Base-by-base conservation (phyloP, 2,113 vertebrate species). In the Tamias sibiricus region DNA sequence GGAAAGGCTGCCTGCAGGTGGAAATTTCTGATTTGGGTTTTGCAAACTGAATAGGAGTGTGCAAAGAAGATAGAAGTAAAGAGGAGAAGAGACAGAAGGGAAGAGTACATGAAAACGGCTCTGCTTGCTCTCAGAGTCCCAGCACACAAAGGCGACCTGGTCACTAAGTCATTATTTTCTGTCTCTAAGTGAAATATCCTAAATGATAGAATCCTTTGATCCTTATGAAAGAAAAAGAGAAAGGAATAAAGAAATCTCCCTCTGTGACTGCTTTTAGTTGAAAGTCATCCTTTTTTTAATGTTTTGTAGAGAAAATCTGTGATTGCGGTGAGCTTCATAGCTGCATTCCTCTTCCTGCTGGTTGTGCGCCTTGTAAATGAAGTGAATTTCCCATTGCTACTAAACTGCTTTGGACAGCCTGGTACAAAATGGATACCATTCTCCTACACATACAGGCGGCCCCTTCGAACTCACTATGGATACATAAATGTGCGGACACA, bases 401-500 rank as follows among this genome's bases (percentile, higher is more conserved):
- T 99, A 0, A 99, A 99, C 97, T 99, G 99, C 97, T 99, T 99
- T 81, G 99, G 99, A 20, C 99, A 99, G 97, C 98, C 98, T 26
- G 98, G 98, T 95, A 97, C 98, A 94, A 99, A 98, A 71, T 99
- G 98, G 98, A 98, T 98, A 95, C 99, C 99, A 4, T 99, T 99
- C 98, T 99, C 99, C 95, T 98, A 99, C n/a, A 98, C 98, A 47
- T 98, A 98, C 30, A 98, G 98, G 97, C 99, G 98, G 96, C 98
- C 98, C 97, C 98, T 98, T 98, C 99, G 99, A 95, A 99, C 99
- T 94, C 99, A 99, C 97, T 98, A 98, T 59, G 99, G 99, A 82
- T 99, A 99, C 76, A 96, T 99, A 90, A 99, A 99, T 92, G 98
- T 99, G 89, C 99, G 99, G 96, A 99, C 99, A 4, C 99, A 99